Conservation (phyloP, 2,888 invertebrate genomes). For the Falcaria lacertinaria region DNA sequence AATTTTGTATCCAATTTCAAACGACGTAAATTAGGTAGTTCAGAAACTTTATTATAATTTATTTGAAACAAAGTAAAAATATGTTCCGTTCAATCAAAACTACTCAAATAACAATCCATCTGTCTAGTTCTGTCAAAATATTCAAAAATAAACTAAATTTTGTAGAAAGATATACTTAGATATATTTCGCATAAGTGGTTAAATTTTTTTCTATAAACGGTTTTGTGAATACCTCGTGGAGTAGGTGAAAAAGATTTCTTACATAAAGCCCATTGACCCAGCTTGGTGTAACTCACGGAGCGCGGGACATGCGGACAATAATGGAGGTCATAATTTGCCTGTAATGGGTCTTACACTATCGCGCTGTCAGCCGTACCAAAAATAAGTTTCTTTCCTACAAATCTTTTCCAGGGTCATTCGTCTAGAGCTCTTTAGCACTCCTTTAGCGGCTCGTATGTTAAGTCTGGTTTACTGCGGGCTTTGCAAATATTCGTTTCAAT, state of each 20-base stretch:
- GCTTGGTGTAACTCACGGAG: conserved; percentile 63
- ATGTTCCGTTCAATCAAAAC: no score
- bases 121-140: no score
- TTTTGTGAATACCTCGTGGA: conserved; percentile 17
- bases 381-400: conserved; percentile 66
- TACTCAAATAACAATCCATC: no score
- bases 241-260: conserved; percentile 52
- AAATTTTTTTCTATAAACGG: conserved; percentile 11
- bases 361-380: conserved; percentile 72
- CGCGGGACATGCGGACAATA: conserved; percentile 71
- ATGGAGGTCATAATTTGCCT: conserved; percentile 74
- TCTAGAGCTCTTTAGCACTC: conserved; percentile 44
- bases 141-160: no score
- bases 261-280: conserved; percentile 71
- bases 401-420: conserved; percentile 41
- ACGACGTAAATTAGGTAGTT: neutral
- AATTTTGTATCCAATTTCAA: neutral
- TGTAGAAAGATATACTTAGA: neutral
- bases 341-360: conserved; percentile 77
- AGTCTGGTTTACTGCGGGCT: no score
- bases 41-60: neutral
- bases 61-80: no score
- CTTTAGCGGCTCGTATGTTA: conserved; percentile 19
- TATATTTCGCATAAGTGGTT: neutral
- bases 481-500: no score